Base-by-base conservation (phyloP, 1,140 invertebrate species). In the Wasmannia auropunctata region DNA sequence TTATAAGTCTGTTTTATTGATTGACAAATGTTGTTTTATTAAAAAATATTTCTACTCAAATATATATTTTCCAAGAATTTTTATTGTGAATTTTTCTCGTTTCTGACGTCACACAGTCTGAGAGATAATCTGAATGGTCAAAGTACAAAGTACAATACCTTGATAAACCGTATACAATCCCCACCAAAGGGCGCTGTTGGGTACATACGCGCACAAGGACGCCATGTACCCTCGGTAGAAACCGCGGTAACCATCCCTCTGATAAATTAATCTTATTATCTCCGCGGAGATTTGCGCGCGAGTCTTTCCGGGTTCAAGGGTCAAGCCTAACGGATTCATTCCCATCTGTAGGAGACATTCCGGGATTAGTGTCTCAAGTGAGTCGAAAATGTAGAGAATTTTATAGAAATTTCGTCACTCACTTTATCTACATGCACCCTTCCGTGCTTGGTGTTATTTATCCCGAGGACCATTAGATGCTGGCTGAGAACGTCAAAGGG, bases 101-200 rank as follows among this genome's bases (percentile, higher is more conserved):
- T n/a, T n/a, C n/a, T n/a, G n/a, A n/a, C n/a, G n/a, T n/a, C n/a
- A n/a, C n/a, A n/a, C n/a, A n/a, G n/a, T n/a, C n/a, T n/a, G n/a
- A n/a, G n/a, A n/a, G n/a, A n/a, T n/a, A n/a, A n/a, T n/a, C n/a
- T n/a, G n/a, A n/a, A n/a, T n/a, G n/a, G n/a, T n/a, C n/a, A n/a
- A 80, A 54, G 34, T 22, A 51, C 16, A 49, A 63, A 69, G 19
- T 77, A 43, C 0, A 31, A 63, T 95, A 99, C 98, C 98, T 97
- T 99, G 98, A 95, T 99, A 99, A 63, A 97, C 96, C 84, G 98
- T 98, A 95, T 99, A 99, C 90, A 99, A 97, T 46, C 97, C 97
- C 99, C 99, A 99, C 98, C 99, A 99, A 28, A 99, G 96, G 14
- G 98, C 99, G 83, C 98, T 99, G 94, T 98, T 99, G 10, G 99